Evolutionary conservation across 2,888 invertebrate species (phyloP).

Genomic region (Eumerus sabulonum): DNA sequence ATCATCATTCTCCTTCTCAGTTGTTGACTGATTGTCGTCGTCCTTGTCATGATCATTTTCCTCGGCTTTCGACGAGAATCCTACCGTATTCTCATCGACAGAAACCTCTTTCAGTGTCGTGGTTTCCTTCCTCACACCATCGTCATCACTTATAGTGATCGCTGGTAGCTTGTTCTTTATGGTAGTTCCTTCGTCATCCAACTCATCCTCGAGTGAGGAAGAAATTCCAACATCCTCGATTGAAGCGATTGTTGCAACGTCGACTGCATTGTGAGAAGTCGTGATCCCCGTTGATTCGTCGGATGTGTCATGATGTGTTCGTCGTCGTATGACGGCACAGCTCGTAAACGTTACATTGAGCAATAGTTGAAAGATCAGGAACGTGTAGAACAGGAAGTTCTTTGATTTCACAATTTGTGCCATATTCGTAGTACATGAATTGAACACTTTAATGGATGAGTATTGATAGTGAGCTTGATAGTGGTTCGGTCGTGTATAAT

Average conservation of each 20-base stretch:
- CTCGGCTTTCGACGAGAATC: constrained; percentile 11
- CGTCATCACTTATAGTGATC: not conserved
- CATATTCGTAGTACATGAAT: constrained; percentile 41
- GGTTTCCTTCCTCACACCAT: constrained; percentile 14
- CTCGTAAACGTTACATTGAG: constrained; percentile 28
- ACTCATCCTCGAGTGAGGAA: constrained; percentile 7
- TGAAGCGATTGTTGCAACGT: constrained; percentile 3
- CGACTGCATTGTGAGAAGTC: constrained; percentile 21
- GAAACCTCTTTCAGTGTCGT: constrained; percentile 18
- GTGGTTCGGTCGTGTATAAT: too few species aligned
- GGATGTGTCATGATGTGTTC: constrained; percentile 23
- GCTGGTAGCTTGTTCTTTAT: constrained; percentile 1
- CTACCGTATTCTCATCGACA: constrained; percentile 46
- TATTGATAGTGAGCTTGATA: constrained; percentile 11
- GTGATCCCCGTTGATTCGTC: constrained; percentile 24
- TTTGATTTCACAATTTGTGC: constrained; percentile 21
- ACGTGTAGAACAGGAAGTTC: constrained; percentile 7
- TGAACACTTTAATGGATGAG: not conserved
- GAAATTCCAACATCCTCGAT: constrained; percentile 17
- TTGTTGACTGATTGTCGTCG: not conserved
- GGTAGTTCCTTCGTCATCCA: constrained; percentile 6
- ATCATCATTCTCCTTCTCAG: constrained; percentile 7
- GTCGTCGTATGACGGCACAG: constrained; percentile 50
- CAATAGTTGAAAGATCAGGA: constrained; percentile 28
- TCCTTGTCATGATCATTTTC: not conserved